phyloP scores from a whole-genome alignment of 1,140 invertebrate genomes.

The Penaeus indicus region DNA sequence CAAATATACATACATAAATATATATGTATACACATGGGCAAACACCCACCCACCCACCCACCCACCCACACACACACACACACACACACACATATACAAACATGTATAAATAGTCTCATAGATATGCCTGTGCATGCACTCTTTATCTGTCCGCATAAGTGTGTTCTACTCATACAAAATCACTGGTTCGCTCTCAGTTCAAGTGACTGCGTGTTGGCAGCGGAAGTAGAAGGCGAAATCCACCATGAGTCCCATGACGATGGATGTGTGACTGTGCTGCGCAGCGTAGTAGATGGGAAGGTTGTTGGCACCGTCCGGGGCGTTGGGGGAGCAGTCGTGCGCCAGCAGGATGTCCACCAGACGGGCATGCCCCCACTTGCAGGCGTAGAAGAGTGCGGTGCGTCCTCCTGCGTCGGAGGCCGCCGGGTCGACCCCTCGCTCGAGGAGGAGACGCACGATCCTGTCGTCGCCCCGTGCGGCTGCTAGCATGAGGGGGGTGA shows the following conservation, averaged over 20 bases:
- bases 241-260: slow-evolving; percentile 60
- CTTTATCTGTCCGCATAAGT: too few species aligned
- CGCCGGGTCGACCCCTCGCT: slow-evolving; percentile 34
- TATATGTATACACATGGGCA: too few species aligned
- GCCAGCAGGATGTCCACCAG: slow-evolving; percentile 41
- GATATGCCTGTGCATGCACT: too few species aligned
- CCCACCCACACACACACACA: too few species aligned
- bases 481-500: slow-evolving; percentile 63
- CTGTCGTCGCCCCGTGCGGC: slow-evolving; percentile 45
- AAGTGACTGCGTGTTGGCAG: background rate
- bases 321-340: slow-evolving; percentile 39
- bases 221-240: slow-evolving; percentile 62
- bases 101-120: too few species aligned
- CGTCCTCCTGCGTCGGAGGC: slow-evolving; percentile 41
- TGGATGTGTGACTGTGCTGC: slow-evolving; percentile 40
- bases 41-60: too few species aligned
- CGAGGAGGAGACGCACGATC: slow-evolving; percentile 36
- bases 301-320: slow-evolving; percentile 44
- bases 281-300: slow-evolving; percentile 64
- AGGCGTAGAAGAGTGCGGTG: slow-evolving; percentile 56
- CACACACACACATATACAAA: too few species aligned
- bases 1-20: too few species aligned
- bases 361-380: slow-evolving; percentile 47
- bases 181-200: too few species aligned
- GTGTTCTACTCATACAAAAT: too few species aligned